Evolutionary conservation across 2,888 invertebrate species (phyloP).

Genomic region (Nomada ferruginata): DNA sequence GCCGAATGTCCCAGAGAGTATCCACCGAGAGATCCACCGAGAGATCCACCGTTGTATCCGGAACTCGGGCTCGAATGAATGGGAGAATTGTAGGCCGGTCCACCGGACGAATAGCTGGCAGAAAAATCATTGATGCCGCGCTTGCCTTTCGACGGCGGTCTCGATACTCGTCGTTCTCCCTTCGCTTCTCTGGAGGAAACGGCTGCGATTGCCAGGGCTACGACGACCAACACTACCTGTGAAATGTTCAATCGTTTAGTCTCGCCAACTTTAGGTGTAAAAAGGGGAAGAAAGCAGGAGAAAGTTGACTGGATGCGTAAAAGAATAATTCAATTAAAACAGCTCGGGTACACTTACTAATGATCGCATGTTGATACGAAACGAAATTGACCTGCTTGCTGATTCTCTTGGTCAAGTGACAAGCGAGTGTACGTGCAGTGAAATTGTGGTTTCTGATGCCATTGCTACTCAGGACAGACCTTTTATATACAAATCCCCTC

Average conservation of each 20-base stretch:
- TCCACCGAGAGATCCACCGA: conserved; percentile 50
- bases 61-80: conserved; percentile 50
- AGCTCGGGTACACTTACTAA: conserved; percentile 75
- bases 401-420: conserved; percentile 61
- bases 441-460: conserved; percentile 80
- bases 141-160: conserved; percentile 76
- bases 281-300: no score
- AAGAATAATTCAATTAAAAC: background rate
- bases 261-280: no score
- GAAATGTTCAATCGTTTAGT: background rate
- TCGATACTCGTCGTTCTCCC: conserved; percentile 67
- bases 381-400: conserved; percentile 56
- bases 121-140: conserved; percentile 77
- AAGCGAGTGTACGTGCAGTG: conserved; percentile 71
- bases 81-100: conserved; percentile 55
- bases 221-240: conserved; percentile 76
- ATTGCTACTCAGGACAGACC: conserved; percentile 81
- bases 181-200: conserved; percentile 71
- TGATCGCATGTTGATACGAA: conserved; percentile 74
- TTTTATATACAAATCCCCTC: conserved; percentile 84
- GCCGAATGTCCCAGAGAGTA: conserved; percentile 64
- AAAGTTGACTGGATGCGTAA: background rate
- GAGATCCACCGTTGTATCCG: conserved; percentile 56
- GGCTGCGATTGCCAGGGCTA: conserved; percentile 69
- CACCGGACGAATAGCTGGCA: conserved; percentile 69